Evolutionary conservation across 2,113 vertebrate species (phyloP), one percentile per base, ranked within the genome.

Genomic region (Zosterops pallidus): DNA sequence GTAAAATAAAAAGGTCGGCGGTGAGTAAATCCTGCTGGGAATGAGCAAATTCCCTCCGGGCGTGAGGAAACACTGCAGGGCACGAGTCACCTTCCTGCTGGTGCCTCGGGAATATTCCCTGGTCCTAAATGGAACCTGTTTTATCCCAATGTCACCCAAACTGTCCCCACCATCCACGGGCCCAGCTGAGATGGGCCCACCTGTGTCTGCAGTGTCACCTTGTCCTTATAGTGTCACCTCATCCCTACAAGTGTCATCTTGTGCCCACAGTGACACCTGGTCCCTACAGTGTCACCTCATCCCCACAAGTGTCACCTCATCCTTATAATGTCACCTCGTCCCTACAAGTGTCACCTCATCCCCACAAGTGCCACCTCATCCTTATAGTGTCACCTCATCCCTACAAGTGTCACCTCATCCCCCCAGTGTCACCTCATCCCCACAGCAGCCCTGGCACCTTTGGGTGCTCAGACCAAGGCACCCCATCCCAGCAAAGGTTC

Each of bases 101-200:
- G 33, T 9, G 20, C 56, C 12, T 3, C n/a, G 1, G 56, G 26
- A 83, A 75, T 1, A 10, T 4, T 15, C 62, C 71, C 39, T 1
- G 0, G 1, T 33, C 29, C 52, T 10, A 12, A 35, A 41, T 1
- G 28, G 35, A 26, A 23, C 2, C 6, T 6, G 22, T 8, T 19
- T 10, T 49, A 29, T 42, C 19, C 23, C 26, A 9, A 4, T 0
- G 1, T 0, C 1, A 22, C 41, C 33, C 13, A 2, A 47, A 49
- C 13, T 13, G 19, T 14, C 21, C 49, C 2, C 2, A 2, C 28
- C 33, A 23, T 1, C 19, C 39, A 2, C 0, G 21, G 46, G 46
- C 46, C 44, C 10, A 20, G 37, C 37, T 37, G 37, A 37, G 37
- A 39, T 0, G 46, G 46, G 46, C 46, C 44, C 10, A 20, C 19